These are phyloP conservation scores for Dynastes grantii DNA, from an alignment of 2,888 invertebrate genomes.

Conservation along the genomic window DNA sequence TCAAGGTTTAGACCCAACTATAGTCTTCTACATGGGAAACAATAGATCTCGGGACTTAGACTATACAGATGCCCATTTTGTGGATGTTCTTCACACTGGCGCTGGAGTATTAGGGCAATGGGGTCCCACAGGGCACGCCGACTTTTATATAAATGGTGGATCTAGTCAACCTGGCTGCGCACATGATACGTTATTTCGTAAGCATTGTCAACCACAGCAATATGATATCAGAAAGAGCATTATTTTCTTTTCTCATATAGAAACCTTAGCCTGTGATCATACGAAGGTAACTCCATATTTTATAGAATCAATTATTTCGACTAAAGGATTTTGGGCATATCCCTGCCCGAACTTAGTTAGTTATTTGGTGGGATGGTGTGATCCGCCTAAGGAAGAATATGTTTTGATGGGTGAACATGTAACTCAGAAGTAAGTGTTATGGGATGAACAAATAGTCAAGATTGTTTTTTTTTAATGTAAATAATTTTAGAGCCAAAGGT, in stretches of 20 bases:
- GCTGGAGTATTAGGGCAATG: slow-evolving; percentile 92
- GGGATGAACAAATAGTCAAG: too few relatives aligned
- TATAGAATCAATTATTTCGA: slow-evolving; percentile 89
- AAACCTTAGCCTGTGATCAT: slow-evolving; percentile 91
- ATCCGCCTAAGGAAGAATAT: slow-evolving; percentile 84
- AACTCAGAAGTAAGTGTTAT: slow-evolving; percentile 78
- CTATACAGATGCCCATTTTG: slow-evolving; percentile 86
- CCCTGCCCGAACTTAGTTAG: slow-evolving; percentile 87
- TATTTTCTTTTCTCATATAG: slow-evolving; percentile 70
- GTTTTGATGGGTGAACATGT: slow-evolving; percentile 91
- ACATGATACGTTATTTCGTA: slow-evolving; percentile 86
- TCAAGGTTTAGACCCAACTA: slow-evolving; percentile 86
- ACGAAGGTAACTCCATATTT: slow-evolving; percentile 93
- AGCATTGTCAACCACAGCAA: slow-evolving; percentile 63
- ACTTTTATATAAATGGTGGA: slow-evolving; percentile 91
- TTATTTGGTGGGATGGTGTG: slow-evolving; percentile 90
- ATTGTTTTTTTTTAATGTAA: too few relatives aligned
- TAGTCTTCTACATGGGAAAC: slow-evolving; percentile 87
- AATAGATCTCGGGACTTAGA: slow-evolving; percentile 88
- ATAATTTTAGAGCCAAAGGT: slow-evolving; percentile 82
- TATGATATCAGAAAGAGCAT: background rate
- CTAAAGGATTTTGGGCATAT: slow-evolving; percentile 87
- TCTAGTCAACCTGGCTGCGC: slow-evolving; percentile 92
- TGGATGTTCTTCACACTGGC: slow-evolving; percentile 88
- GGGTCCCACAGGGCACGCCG: slow-evolving; percentile 91